These are phyloP conservation scores for Neria commutata DNA, from an alignment of 2,888 invertebrate species.

Conservation along the genomic window DNA sequence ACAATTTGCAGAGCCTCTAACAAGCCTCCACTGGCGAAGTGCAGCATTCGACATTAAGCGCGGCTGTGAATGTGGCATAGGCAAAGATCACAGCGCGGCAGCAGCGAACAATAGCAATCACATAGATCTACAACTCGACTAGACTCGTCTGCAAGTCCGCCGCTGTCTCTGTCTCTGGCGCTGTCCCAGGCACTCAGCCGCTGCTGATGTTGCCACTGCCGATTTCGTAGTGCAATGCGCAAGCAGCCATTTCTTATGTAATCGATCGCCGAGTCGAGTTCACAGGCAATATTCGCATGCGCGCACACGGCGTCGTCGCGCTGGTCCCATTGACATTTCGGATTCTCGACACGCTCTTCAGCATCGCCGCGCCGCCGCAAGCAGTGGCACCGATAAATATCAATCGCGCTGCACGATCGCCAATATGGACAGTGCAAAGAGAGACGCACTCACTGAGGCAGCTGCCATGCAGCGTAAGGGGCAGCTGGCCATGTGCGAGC, in stretches of 20 bases:
- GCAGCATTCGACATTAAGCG: slow-evolving; percentile 12
- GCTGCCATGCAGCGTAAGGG: neutral
- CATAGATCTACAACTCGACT: neutral
- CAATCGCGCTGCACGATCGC: slow-evolving; percentile 5
- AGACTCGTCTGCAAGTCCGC: neutral
- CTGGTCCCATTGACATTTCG: slow-evolving; percentile 20
- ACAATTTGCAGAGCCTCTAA: neutral
- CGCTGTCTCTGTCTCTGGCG: too few species aligned
- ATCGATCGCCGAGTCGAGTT: slow-evolving; percentile 10
- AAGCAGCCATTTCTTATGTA: slow-evolving; percentile 18
- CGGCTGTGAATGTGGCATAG: slow-evolving; percentile 39
- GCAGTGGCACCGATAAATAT: too few species aligned
- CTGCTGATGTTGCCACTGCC: too few species aligned
- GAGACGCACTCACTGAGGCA: slow-evolving; percentile 15
- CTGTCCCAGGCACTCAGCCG: neutral
- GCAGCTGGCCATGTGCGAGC: slow-evolving; percentile 25
- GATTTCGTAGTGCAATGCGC: neutral
- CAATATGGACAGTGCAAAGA: slow-evolving; percentile 1
- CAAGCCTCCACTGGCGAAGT: neutral
- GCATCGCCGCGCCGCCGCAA: neutral
- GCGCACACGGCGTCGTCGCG: too few species aligned
- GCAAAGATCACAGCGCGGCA: slow-evolving; percentile 37
- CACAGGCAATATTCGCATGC: neutral
- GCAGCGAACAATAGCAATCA: slow-evolving; percentile 42
- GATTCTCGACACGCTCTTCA: neutral